Evolutionary conservation across 23 tunicate genomes (phyloP), one percentile per base, ranked within the genome.

Genomic region (Halocynthia aurantium): DNA sequence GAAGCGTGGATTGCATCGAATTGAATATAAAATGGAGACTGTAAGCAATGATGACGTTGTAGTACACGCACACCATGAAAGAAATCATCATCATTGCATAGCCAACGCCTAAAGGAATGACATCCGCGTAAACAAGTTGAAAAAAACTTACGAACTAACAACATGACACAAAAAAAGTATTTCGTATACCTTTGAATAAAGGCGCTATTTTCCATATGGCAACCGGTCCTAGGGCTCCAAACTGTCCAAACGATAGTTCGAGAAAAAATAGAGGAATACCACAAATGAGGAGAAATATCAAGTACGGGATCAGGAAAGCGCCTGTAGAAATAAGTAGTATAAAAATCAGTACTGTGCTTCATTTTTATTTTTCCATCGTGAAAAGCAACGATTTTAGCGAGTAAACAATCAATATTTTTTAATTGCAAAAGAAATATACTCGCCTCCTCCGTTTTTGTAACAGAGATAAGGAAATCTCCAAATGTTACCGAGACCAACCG

Each of bases 401-500:
- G 44, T 31, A 31, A 0, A 31, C 44, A 31, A 31, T 31, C 44
- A 31, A 31, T 31, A 0, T 4, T 31, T 31, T 31, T 31, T 4
- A 31, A 31, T 31, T 4, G 4, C 1, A 31, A 31, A 31, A 31
- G 1, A 0, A 31, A 31, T 31, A 31, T 31, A 31, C 44, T 31
- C 73, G 81, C 90, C 96, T 85, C 96, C 96, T 9, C 96, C 96
- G 61, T 90, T 85, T 40, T 85, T 78, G 72, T 49, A 90, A 8
- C 85, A 90, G 6, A 90, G 75, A 55, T 85, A 90, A 19, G 96
- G 96, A 90, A 90, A 90, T 51, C 96, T 61, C 83, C 91, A 85
- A 8, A 90, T 86, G 57, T 90, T 90, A 22, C 96, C 96, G 49
- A 90, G 80, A 7, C 96, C 96, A n/a, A 90, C 96, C 7, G 96